A percentile compares a stretch with the other conserved stretches of the same genome.
phyloP scores from a whole-genome alignment of 2,888 invertebrate genomes.

The Autographa gamma region DNA sequence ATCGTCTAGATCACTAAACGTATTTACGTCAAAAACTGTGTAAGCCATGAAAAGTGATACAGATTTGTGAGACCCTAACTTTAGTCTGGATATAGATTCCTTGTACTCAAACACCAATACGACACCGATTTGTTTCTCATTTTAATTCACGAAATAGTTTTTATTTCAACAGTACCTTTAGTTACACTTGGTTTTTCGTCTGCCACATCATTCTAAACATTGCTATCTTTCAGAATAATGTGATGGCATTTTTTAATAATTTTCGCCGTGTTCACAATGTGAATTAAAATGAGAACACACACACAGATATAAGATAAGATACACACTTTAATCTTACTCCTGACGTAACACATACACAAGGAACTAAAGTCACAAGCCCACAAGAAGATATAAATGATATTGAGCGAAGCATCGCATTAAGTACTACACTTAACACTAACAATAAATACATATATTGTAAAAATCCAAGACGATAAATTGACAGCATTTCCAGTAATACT shows the following conservation, averaged over 20 bases:
- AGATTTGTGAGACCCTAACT: conserved; percentile 32
- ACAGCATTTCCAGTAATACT: conserved; percentile 84
- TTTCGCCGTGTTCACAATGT: conserved; percentile 3
- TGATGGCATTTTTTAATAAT: too few relatives aligned
- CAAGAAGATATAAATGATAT: conserved; percentile 61
- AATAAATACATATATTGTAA: conserved; percentile 74
- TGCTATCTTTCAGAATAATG: neutral
- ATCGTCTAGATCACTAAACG: conserved; percentile 15
- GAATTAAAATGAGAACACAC: conserved; percentile 19
- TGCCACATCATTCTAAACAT: too few relatives aligned
- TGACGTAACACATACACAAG: conserved; percentile 57
- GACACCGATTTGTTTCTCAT: conserved; percentile 39
- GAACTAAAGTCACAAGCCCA: conserved; percentile 60
- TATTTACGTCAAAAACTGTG: conserved; percentile 59
- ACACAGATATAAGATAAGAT: conserved; percentile 28
- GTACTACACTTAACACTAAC: conserved; percentile 72
- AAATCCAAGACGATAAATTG: conserved; percentile 85
- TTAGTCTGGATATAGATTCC: conserved; percentile 51
- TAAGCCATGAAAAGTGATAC: conserved; percentile 61
- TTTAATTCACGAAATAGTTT: conserved; percentile 20
- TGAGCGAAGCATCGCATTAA: conserved; percentile 77
- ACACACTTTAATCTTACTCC: conserved; percentile 20
- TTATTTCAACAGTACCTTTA: too few relatives aligned
- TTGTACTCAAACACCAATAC: conserved; percentile 53
- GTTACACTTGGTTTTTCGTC: too few relatives aligned